Evolutionary conservation across 2,888 invertebrate genomes (phyloP).

Genomic region (Lucinisca nassula): DNA sequence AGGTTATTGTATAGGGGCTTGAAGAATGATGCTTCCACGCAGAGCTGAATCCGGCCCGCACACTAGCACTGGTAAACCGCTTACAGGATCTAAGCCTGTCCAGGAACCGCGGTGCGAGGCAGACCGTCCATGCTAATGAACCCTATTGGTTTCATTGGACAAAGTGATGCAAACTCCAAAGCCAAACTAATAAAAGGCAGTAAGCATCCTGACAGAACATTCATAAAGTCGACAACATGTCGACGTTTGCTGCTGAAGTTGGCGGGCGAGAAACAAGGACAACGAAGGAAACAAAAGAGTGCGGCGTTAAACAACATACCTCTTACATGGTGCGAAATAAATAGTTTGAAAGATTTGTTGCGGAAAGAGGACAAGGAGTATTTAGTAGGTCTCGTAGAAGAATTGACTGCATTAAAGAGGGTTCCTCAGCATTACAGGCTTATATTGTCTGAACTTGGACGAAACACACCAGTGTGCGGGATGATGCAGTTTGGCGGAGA

Average conservation of each 20-base stretch:
- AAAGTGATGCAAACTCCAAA: neutral
- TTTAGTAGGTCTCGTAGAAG: neutral
- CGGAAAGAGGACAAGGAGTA: neutral
- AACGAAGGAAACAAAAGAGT: neutral
- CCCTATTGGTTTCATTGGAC: neutral
- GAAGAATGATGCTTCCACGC: too few species aligned
- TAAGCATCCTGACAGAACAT: neutral
- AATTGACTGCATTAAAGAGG: neutral
- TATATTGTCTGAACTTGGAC: neutral
- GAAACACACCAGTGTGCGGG: neutral
- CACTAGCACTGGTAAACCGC: too few species aligned
- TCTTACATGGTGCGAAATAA: too few species aligned
- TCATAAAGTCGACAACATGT: neutral
- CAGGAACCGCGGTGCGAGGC: too few species aligned
- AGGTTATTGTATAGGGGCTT: too few species aligned
- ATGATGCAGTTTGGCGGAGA: neutral
- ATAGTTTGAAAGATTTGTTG: too few species aligned
- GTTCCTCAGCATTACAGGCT: neutral
- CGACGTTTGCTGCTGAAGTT: neutral
- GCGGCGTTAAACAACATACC: neutral
- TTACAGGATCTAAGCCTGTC: too few species aligned
- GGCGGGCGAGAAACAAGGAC: neutral
- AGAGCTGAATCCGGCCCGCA: too few species aligned
- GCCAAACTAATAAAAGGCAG: neutral
- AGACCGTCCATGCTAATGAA: too few species aligned